Evolutionary conservation across 2,888 invertebrate genomes (phyloP), one percentile per base, ranked within the genome.

Genomic region (Meloe dianella): DNA sequence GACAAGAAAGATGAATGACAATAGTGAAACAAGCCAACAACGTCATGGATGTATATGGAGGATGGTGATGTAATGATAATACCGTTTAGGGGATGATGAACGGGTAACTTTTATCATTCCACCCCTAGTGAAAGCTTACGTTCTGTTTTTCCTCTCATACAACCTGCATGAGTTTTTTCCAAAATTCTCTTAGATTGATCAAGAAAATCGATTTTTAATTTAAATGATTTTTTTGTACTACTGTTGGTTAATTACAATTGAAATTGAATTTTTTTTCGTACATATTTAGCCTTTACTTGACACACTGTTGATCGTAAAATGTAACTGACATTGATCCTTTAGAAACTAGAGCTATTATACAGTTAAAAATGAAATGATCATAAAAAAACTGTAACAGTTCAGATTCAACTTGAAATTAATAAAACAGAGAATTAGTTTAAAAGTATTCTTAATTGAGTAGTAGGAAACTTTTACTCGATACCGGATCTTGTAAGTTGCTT

Each of bases 1-100:
- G 69, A 66, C 67, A 61, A 17, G 64, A 67, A 73, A 74, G 74
- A 74, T 74, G 71, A 73, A 74, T 73, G 74, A 69, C 67, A 69
- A 61, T 65, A 61, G 63, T 62, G 65, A 71, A 74, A 72, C 70
- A 73, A 68, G 69, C 72, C 67, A 71, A 20, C 47, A 47, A 20
- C 20, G 8, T 22, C 20, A 20, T 47, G 9, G 20, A 20, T 30
- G 9, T 2, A 47, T 17, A 41, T 41, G 9, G 4, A 17, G n/a
- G n/a, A 7, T 6, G 20, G 20, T 20, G 47, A 47, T 47, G 41
- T 41, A 7, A 5, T 41, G 20, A 20, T 47, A 20, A 47, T 47
- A 20, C 8, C 47, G 4, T 47, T 47, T 47, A 47, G 22, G 22
- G 20, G 47, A 47, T 47, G 47, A 47, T 20, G 20, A 20, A 47